Base-by-base conservation (phyloP, 2,888 invertebrate species). In the Netelia melanura region DNA sequence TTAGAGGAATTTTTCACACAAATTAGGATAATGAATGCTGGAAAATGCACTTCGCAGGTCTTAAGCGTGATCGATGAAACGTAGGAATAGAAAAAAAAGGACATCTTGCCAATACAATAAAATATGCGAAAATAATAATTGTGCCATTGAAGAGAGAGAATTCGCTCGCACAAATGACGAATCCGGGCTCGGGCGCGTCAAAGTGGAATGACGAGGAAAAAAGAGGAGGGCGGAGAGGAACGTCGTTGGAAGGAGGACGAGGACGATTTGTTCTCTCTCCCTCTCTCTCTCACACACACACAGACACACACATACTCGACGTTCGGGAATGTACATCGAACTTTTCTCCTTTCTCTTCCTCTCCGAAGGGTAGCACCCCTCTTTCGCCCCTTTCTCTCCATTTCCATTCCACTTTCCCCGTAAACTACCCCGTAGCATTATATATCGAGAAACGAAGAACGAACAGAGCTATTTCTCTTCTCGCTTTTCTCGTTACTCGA, bases 371-470 rank as follows among this genome's bases (percentile, higher is more conserved):
- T 30, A 58, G 38, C 30, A n/a, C 64, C 61, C 44, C 17, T 78
- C 3, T 43, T 23, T 14, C 30, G 0, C 61, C 68, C 38, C 43
- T 75, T 21, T 70, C 17, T 38, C 17, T 56, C 52, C 70, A 52
- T 78, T 70, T 67, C 84, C 79, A 77, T 62, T 77, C 77, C 71
- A 84, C 80, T 81, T 81, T 64, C 38, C 43, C 67, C 76, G 84
- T 71, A 81, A 84, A 81, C 81, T 81, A 81, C 38, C 77, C 61
- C 61, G 25, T 17, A 68, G 77, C 75, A 83, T 79, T 80, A 80
- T 79, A 79, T 38, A 38, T 83, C 74, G 64, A 71, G 65, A 62
- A 68, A 30, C 72, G 83, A 64, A 72, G 78, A 65, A 25, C 1
- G 48, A 17, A 62, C 10, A 21, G 21, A 11, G 56, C 38, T n/a